phyloP scores from a whole-genome alignment of 2,113 vertebrate genomes.

The Tiliqua scincoides region DNA sequence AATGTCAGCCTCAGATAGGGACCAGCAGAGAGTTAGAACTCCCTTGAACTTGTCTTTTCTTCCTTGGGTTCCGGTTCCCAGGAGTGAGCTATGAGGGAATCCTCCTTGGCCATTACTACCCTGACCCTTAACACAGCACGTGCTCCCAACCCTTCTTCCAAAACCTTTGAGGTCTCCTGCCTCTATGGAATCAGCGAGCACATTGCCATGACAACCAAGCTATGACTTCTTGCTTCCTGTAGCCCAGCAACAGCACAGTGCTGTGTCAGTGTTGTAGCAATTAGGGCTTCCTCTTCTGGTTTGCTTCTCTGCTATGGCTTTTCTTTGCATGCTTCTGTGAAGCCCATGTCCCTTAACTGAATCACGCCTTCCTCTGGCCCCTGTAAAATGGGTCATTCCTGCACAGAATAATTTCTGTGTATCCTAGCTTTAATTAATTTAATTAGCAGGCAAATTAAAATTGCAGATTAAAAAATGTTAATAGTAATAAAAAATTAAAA shows the following conservation, averaged over 20 bases:
- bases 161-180: background rate
- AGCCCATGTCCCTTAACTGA: background rate
- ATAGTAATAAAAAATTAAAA: constrained; percentile 3
- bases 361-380: background rate
- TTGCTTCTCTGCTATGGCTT: background rate
- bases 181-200: too few relatives aligned
- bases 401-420: background rate
- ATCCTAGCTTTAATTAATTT: background rate
- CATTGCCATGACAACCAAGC: background rate
- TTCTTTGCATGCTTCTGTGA: background rate
- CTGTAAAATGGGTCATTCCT: background rate
- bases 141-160: background rate
- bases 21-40: background rate
- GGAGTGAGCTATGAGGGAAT: background rate
- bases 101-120: background rate
- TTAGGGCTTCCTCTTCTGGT: too few relatives aligned
- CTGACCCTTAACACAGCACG: background rate
- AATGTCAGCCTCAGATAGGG: background rate
- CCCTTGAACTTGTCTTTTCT: background rate
- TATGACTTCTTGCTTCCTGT: background rate
- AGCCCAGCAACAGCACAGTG: too few relatives aligned
- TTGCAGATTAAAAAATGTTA: background rate
- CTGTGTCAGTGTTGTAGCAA: background rate
- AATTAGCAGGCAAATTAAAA: background rate
- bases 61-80: background rate